Evolutionary conservation across 1,140 invertebrate species (phyloP), one percentile per base, ranked within the genome.

Genomic region (Apis laboriosa): DNA sequence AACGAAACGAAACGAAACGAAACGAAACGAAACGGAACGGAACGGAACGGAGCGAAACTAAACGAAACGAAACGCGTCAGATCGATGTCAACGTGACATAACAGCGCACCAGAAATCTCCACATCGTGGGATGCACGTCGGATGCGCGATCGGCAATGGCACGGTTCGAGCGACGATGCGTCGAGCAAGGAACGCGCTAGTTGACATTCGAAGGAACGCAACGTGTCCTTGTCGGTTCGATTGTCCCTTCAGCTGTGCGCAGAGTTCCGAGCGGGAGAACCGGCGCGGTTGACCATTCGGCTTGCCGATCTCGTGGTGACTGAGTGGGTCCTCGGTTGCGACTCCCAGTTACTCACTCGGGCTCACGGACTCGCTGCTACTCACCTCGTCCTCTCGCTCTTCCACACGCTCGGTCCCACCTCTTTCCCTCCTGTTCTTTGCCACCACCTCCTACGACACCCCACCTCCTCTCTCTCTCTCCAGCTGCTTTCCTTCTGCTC

Each of bases 261-360:
- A 72, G 70, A 76, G 79, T 86, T 88, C 77, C 73, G 80, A 85
- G 79, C 84, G 56, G 61, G 81, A 83, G 86, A 79, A 86, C 80
- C 84, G 87, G 84, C 86, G 86, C 87, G 89, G 90, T 92, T 92
- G 92, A 94, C 93, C 93, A 93, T 93, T 93, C 93, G 90, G 92
- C 90, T 93, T 91, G 93, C 92, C 93, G 93, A 93, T 93, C 93
- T 94, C 91, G 93, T 93, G 92, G 86, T 93, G 92, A 94, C 93
- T 94, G 93, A 93, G 92, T 90, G 90, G 88, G 87, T 90, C 89
- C 84, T 88, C 90, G 78, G 79, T 85, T 80, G 85, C 88, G 87
- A 92, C 92, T 92, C 90, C 89, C 92, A 92, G 92, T 91, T 92
- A 93, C 92, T 93, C 90, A 91, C 90, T 92, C 88, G 89, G 87